phyloP scores from a whole-genome alignment of 2,797 vertebrate genomes.

The Labeo calbasu region DNA sequence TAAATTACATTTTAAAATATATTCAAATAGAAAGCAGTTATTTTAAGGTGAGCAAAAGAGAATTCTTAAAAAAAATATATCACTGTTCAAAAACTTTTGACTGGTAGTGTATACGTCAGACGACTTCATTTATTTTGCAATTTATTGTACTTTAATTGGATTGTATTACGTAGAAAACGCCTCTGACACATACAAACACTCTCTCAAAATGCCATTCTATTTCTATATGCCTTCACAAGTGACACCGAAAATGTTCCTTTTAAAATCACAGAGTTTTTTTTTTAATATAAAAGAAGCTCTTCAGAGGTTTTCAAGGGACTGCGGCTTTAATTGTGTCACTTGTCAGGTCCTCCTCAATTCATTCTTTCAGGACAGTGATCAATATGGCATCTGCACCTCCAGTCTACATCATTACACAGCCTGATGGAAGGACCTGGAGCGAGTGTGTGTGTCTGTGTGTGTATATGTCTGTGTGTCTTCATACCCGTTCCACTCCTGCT shows the following conservation, averaged over 20 bases:
- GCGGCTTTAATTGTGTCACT: slow-evolving; percentile 65
- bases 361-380: slow-evolving; percentile 69
- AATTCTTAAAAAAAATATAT: not conserved
- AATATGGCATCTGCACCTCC: slow-evolving; percentile 71
- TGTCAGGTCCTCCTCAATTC: slow-evolving; percentile 66
- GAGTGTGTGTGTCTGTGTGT: slow-evolving; percentile 14
- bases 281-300: slow-evolving; percentile 42
- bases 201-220: not conserved
- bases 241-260: not conserved
- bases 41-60: too few species aligned
- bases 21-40: too few species aligned
- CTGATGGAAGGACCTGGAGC: slow-evolving; percentile 57
- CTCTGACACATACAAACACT: not conserved
- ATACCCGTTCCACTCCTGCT: not conserved
- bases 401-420: slow-evolving; percentile 70
- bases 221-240: not conserved
- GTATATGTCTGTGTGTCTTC: not conserved
- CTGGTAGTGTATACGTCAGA: not conserved
- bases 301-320: slow-evolving; percentile 60
- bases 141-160: not conserved
- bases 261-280: slow-evolving; percentile 16
- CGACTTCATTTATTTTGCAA: not conserved
- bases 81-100: not conserved
- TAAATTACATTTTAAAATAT: too few species aligned
- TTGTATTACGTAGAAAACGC: not conserved